Evolutionary conservation across 2,888 invertebrate species (phyloP), one percentile per base, ranked within the genome.

Genomic region (Vannuccia rotundouncinata): DNA sequence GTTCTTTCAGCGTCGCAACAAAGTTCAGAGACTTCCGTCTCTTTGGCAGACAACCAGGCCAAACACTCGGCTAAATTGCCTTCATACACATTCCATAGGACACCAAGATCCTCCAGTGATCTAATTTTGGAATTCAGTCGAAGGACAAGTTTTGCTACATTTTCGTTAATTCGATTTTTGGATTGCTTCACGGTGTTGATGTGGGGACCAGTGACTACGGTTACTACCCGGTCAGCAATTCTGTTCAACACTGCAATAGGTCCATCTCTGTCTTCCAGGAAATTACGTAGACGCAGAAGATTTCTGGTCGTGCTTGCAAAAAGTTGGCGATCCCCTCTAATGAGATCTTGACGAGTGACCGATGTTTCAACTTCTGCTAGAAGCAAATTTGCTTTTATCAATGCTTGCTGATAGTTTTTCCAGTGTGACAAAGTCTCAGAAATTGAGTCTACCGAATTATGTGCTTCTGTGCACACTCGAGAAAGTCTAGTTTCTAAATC

Each of bases 61-160:
- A 22, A 27, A 66, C 66, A 66, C 66, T 66, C 66, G 66, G 66
- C 66, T 27, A 66, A 66, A 66, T 66, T 66, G 17, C 22, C 22
- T 27, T 66, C 66, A 22, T 66, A 66, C 10, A 66, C 66, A 22
- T 66, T 66, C 66, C 66, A 66, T 27, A 66, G 25, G 10, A 66
- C 66, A 27, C 66, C 66, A 17, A 66, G 66, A 66, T 66, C 66
- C 2, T 22, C 66, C 2, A 66, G 66, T 66, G 66, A 5, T 22
- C 66, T 17, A 66, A 66, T 66, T 66, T 66, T 66, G 5, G 66
- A 66, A 27, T 66, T 5, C 17, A 66, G 10, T 13, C 66, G 66
- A 66, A 17, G 66, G 2, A 66, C 10, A 17, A 66, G 22, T 27
- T 66, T 66, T 5, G 2, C 66, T 5, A 2, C 25, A 22, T 5